Evolutionary conservation across 2,797 vertebrate genomes (phyloP).

Genomic region (Gymnoscopelus microlampas): DNA sequence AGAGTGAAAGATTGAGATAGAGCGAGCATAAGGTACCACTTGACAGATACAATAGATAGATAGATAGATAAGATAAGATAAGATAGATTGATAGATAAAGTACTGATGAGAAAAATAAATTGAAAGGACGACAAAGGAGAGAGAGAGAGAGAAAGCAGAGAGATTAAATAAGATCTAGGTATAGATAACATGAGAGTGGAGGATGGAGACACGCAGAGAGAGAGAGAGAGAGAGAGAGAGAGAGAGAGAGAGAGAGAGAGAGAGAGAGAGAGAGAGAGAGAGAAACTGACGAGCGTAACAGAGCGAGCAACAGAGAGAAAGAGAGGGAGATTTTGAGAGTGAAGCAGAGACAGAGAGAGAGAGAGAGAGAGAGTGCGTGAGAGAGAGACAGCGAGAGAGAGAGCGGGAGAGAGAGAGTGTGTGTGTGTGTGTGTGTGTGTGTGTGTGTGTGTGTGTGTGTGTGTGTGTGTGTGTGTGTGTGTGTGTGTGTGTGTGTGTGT

Average conservation of each 20-base stretch:
- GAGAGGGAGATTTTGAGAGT: background rate
- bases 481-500: no score
- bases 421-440: conserved; percentile 1
- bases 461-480: background rate
- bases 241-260: conserved; percentile 40
- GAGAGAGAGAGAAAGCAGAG: no score
- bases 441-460: conserved; percentile 1
- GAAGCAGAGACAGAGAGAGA: conserved; percentile 19
- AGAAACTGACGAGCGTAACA: conserved; percentile 54
- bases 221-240: conserved; percentile 20
- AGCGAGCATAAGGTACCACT: background rate
- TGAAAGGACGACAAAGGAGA: no score
- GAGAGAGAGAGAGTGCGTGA: conserved; percentile 21
- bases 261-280: conserved; percentile 28
- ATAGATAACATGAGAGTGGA: conserved; percentile 7
- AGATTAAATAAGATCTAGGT: no score
- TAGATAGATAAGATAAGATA: background rate
- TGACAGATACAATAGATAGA: background rate
- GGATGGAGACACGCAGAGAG: background rate
- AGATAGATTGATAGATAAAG: conserved; percentile 5
- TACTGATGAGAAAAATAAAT: no score
- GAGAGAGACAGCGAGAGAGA: no score
- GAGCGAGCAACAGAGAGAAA: conserved; percentile 34
- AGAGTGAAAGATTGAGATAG: background rate
- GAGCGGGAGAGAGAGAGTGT: background rate